A percentile compares a stretch with the other conserved stretches of the same genome.
Conservation (phyloP, 2,888 invertebrate species). For the Orgyia antiqua region DNA sequence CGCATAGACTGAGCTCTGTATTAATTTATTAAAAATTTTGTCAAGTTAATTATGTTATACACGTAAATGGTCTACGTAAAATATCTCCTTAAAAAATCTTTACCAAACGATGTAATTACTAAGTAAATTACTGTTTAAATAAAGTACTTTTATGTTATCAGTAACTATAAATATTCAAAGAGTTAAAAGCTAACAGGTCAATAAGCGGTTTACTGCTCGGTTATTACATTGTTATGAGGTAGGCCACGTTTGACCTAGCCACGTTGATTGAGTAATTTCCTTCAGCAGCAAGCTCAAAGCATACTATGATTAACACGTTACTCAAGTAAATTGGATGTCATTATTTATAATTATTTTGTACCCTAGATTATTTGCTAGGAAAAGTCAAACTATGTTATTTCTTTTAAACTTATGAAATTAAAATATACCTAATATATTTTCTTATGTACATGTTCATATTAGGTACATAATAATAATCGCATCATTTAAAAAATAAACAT, state of each 20-base stretch:
- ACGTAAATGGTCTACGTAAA: not conserved
- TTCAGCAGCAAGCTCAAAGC: constrained; percentile 43
- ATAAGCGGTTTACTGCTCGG: constrained; percentile 39
- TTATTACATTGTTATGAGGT: constrained; percentile 51
- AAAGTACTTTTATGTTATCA: constrained; percentile 33
- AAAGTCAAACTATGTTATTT: not conserved
- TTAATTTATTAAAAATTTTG: too few relatives aligned
- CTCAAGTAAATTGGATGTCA: constrained; percentile 21
- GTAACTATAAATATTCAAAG: constrained; percentile 43
- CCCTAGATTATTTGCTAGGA: constrained; percentile 11
- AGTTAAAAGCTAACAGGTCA: constrained; percentile 51
- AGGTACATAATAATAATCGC: too few relatives aligned
- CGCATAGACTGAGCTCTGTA: too few relatives aligned
- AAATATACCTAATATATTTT: too few relatives aligned
- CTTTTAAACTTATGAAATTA: too few relatives aligned
- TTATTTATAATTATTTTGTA: constrained; percentile 24
- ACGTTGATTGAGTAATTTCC: constrained; percentile 57
- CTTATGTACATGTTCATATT: too few relatives aligned
- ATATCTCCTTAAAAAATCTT: not conserved
- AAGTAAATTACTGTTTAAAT: too few relatives aligned
- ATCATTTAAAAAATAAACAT: too few relatives aligned
- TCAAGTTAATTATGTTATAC: not conserved
- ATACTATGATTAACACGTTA: constrained; percentile 50
- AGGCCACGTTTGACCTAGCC: constrained; percentile 50
- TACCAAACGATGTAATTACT: constrained; percentile 10